Evolutionary conservation across 2,888 invertebrate species (phyloP).

Genomic region (Cynaeus angustus): DNA sequence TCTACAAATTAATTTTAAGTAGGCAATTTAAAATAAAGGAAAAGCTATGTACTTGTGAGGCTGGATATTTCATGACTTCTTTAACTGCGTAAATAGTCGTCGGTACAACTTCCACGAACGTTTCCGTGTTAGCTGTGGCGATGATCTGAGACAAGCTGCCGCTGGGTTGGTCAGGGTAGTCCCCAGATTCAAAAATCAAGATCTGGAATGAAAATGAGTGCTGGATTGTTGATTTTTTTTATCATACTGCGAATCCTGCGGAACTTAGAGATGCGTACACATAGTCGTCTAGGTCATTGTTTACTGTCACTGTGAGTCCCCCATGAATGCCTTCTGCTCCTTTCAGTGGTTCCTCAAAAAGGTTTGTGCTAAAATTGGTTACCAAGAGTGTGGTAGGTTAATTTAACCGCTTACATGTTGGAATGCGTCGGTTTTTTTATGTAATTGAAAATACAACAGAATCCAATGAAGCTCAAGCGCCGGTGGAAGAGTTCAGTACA

Average conservation of each 20-base stretch:
- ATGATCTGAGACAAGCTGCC: conserved; percentile 19
- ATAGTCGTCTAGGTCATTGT: conserved; percentile 1
- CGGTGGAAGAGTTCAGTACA: conserved; percentile 20
- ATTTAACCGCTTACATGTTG: background rate
- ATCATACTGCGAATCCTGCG: background rate
- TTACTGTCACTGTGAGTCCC: background rate
- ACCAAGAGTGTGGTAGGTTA: too few relatives aligned
- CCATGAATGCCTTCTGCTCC: conserved; percentile 9
- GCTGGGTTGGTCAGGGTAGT: conserved; percentile 23
- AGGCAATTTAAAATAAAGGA: too few relatives aligned
- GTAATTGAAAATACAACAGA: conserved; percentile 38
- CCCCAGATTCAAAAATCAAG: conserved; percentile 7
- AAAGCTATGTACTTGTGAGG: conserved; percentile 1
- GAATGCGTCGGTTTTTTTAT: background rate
- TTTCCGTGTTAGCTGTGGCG: conserved; percentile 3
- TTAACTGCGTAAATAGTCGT: background rate
- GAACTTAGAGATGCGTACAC: conserved; percentile 1
- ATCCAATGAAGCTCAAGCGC: conserved; percentile 19
- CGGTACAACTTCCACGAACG: conserved; percentile 15
- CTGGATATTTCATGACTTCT: conserved; percentile 11
- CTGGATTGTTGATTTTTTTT: background rate
- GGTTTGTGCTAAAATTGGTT: too few relatives aligned
- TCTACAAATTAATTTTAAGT: conserved; percentile 10
- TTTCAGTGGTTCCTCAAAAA: background rate
- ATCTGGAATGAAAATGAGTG: background rate